phyloP scores from a whole-genome alignment of 2,797 vertebrate species.

The Spinus olivaceus region DNA sequence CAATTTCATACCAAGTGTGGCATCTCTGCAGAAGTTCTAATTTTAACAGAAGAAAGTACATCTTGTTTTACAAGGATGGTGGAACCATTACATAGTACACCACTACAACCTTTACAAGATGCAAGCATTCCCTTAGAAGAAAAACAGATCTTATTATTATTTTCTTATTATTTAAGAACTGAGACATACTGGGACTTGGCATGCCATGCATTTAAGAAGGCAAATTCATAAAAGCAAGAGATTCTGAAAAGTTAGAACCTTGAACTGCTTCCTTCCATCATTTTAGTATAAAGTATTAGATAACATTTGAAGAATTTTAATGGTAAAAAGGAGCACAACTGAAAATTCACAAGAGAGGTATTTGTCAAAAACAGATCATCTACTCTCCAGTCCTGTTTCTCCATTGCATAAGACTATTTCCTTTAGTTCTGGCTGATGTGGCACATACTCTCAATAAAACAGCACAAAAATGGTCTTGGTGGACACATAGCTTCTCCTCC shows the following conservation, averaged over 20 bases:
- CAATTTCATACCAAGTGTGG: neutral
- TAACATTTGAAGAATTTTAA: neutral
- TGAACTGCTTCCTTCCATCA: neutral
- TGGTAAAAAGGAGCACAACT: neutral
- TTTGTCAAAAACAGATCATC: neutral
- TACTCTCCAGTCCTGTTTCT: neutral
- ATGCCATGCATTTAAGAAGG: neutral
- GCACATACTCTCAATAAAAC: neutral
- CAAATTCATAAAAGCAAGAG: neutral
- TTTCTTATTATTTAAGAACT: neutral
- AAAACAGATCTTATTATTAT: neutral
- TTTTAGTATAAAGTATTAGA: neutral
- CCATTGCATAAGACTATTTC: neutral
- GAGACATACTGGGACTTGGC: neutral
- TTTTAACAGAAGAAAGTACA: conserved; percentile 37
- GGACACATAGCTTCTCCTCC: neutral
- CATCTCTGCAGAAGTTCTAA: conserved; percentile 24
- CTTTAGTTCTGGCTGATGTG: neutral
- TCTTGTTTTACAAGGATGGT: neutral
- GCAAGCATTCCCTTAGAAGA: neutral
- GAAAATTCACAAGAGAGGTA: neutral
- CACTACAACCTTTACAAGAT: neutral
- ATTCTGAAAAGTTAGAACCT: neutral
- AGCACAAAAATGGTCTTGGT: neutral
- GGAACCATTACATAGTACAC: neutral